Conservation (phyloP, 2,113 vertebrate species). For the Chionis minor region DNA sequence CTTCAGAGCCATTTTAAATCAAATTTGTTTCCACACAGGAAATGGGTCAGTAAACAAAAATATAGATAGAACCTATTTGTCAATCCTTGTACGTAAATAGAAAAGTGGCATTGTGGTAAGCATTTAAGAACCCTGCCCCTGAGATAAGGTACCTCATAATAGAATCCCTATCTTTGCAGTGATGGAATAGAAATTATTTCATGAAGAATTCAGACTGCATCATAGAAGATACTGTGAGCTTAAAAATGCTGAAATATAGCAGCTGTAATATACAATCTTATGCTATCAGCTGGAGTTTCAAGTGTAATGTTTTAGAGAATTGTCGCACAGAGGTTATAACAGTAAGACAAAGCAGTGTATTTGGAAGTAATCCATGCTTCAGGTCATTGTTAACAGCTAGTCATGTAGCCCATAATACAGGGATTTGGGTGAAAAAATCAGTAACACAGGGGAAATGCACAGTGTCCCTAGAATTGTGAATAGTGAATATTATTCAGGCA, state of each 20-base stretch:
- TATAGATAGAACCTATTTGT: constrained; percentile 28
- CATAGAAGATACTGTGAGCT: not conserved
- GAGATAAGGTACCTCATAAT: constrained; percentile 4
- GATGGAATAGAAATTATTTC: not conserved
- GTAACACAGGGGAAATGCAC: fast-evolving
- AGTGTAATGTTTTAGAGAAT: not conserved
- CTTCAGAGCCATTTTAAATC: constrained; percentile 21
- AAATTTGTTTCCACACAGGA: not conserved
- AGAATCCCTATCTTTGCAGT: not conserved
- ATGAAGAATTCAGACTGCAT: not conserved
- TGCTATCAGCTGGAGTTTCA: not conserved
- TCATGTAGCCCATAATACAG: not conserved
- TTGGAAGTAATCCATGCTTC: not conserved
- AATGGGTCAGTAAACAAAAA: constrained; percentile 47
- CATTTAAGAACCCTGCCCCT: not conserved
- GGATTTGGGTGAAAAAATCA: not conserved
- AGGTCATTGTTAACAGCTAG: not conserved
- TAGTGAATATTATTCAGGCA: not conserved
- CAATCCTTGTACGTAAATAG: constrained; percentile 40
- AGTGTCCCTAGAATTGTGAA: not conserved
- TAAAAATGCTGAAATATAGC: constrained; percentile 8
- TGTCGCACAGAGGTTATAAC: not conserved
- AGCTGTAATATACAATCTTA: not conserved
- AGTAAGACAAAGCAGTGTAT: not conserved
- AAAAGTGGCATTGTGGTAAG: constrained; percentile 14